A percentile compares a stretch with the other conserved stretches of the same genome.
Evolutionary conservation across 1,140 invertebrate genomes (phyloP).

Genomic region (Magallana angulata): DNA sequence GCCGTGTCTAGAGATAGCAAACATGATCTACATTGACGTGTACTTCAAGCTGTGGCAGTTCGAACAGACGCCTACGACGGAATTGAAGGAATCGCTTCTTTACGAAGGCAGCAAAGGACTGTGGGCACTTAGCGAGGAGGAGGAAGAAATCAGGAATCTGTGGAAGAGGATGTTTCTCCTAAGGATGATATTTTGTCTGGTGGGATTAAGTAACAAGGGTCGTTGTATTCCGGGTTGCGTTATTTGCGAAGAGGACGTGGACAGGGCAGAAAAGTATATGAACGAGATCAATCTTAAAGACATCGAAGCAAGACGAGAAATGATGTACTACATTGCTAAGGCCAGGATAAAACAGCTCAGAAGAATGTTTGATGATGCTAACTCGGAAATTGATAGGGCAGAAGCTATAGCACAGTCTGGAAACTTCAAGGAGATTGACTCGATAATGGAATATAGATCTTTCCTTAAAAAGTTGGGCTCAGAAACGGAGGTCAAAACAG

Average conservation of each 20-base stretch:
- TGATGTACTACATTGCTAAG: slow-evolving; percentile 60
- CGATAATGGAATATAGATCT: slow-evolving; percentile 32
- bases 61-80: slow-evolving; percentile 44
- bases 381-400: not conserved
- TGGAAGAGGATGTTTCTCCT: slow-evolving; percentile 63
- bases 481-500: not conserved
- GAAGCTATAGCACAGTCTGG: slow-evolving; percentile 21
- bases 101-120: slow-evolving; percentile 54
- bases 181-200: slow-evolving; percentile 60
- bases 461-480: not conserved
- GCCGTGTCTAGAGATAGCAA: slow-evolving; percentile 56
- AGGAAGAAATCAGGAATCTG: slow-evolving; percentile 40
- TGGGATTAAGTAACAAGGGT: slow-evolving; percentile 61
- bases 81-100: slow-evolving; percentile 46
- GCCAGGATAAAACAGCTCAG: slow-evolving; percentile 48
- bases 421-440: slow-evolving; percentile 49
- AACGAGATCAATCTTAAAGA: slow-evolving; percentile 44
- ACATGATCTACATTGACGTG: slow-evolving; percentile 63
- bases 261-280: slow-evolving; percentile 48
- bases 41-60: slow-evolving; percentile 59
- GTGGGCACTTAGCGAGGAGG: slow-evolving; percentile 37
- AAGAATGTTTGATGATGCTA: not conserved
- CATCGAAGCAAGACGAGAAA: slow-evolving; percentile 58
- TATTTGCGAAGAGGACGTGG: slow-evolving; percentile 22
- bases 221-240: slow-evolving; percentile 48